These are phyloP conservation scores for Synergus japonicus DNA, from an alignment of 2,888 invertebrate species.

Conservation along the genomic window DNA sequence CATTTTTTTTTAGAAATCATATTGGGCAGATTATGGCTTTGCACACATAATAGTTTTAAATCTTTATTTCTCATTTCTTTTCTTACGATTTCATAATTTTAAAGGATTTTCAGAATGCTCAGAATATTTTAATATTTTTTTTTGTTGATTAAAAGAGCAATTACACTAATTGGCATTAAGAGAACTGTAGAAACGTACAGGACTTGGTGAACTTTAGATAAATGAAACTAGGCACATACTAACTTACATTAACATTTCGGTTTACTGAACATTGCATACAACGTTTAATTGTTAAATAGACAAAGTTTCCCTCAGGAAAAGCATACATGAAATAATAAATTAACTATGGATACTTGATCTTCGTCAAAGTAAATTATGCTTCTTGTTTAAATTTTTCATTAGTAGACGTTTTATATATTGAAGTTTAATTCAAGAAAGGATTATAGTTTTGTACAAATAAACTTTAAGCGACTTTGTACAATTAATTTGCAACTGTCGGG, in stretches of 20 bases:
- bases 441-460: neutral
- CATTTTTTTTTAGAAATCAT: neutral
- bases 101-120: too few relatives aligned
- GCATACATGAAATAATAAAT: too few relatives aligned
- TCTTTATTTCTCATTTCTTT: too few relatives aligned
- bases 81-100: too few relatives aligned
- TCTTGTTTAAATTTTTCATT: too few relatives aligned
- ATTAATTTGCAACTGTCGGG: constrained; percentile 29
- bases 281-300: too few relatives aligned
- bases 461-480: constrained; percentile 18
- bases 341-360: too few relatives aligned
- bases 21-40: too few relatives aligned
- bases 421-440: neutral
- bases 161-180: neutral
- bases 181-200: neutral
- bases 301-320: too few relatives aligned
- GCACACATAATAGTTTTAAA: too few relatives aligned
- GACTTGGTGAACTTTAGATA: neutral
- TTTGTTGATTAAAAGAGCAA: neutral
- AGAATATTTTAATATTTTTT: neutral
- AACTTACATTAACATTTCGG: neutral
- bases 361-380: too few relatives aligned
- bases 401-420: too few relatives aligned
- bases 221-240: neutral
- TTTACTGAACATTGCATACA: neutral